Conservation (phyloP, 2,797 vertebrate genomes). For the Sarcophilus harrisii region DNA sequence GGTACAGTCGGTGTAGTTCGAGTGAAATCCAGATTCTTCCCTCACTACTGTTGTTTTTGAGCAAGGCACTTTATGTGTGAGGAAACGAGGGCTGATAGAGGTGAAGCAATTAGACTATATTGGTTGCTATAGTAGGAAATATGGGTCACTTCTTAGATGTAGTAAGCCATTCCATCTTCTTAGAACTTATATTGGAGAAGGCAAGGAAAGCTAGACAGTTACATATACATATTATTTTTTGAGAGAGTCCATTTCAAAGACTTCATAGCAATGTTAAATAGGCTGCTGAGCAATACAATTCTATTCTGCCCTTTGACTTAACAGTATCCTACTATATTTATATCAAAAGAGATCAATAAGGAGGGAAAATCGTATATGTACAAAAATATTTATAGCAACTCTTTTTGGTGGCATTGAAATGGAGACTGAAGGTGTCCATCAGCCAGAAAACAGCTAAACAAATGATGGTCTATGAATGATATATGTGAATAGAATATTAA, state of each 20-base stretch:
- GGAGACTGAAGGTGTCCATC: neutral
- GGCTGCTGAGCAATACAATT: neutral
- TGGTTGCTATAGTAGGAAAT: neutral
- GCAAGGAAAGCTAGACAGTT: neutral
- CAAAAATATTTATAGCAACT: neutral
- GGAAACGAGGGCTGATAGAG: neutral
- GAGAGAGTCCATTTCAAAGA: neutral
- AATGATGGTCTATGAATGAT: neutral
- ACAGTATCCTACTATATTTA: neutral
- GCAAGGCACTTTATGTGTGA: neutral
- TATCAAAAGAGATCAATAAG: neutral
- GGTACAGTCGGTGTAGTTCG: neutral
- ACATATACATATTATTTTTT: neutral
- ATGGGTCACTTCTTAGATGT: neutral
- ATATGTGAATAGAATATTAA: neutral
- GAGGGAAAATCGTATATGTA: neutral
- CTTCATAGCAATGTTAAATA: neutral
- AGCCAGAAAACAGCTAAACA: neutral
- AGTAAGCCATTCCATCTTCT: neutral
- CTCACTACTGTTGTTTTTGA: neutral
- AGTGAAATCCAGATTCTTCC: neutral
- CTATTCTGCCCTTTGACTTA: neutral
- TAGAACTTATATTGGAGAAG: neutral
- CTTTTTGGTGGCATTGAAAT: neutral
- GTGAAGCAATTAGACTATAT: neutral